Base-by-base conservation (phyloP, 2,888 invertebrate genomes). In the Dexiosoma caninum region DNA sequence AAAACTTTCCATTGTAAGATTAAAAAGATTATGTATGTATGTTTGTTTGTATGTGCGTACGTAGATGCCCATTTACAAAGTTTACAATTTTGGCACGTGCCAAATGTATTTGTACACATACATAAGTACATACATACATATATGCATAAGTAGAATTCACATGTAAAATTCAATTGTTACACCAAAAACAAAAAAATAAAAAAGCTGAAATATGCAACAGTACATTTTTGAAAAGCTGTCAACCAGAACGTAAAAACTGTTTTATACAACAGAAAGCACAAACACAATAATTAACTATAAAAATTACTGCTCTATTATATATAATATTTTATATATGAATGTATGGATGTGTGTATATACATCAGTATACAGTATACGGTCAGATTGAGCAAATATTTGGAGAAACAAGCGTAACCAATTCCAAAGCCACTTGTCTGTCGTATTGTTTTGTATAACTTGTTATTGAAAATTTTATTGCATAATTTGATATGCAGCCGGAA, bases 1-100 rank as follows among this genome's bases (percentile, higher is more conserved):
- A 66, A 67, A 67, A 72, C 44, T 72, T 72, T 78, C 67, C 46
- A 78, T 23, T 72, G 55, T 37, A 42, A n/a, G n/a, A n/a, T n/a
- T n/a, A n/a, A n/a, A n/a, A 35, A 42, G 23, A 1, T 12, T 35
- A 12, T 30, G 14, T 51, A 27, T 14, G 12, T 55, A 10, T 19
- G n/a, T n/a, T n/a, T n/a, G n/a, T n/a, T n/a, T n/a, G n/a, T n/a
- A n/a, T n/a, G n/a, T n/a, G n/a, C n/a, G n/a, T n/a, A n/a, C n/a
- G n/a, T n/a, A n/a, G n/a, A n/a, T n/a, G n/a, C n/a, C n/a, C n/a
- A n/a, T n/a, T n/a, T 32, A 40, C 69, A 64, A 64, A 66, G 30
- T 27, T 59, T 42, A n/a, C 30, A 30, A 64, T 44, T 64, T 77
- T 49, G 66, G 46, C 76, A 81, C 71, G 71, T 76, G 76, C 60